Evolutionary conservation across 2,113 vertebrate genomes (phyloP), one percentile per base, ranked within the genome.

Genomic region (Paramisgurnus dabryanus): DNA sequence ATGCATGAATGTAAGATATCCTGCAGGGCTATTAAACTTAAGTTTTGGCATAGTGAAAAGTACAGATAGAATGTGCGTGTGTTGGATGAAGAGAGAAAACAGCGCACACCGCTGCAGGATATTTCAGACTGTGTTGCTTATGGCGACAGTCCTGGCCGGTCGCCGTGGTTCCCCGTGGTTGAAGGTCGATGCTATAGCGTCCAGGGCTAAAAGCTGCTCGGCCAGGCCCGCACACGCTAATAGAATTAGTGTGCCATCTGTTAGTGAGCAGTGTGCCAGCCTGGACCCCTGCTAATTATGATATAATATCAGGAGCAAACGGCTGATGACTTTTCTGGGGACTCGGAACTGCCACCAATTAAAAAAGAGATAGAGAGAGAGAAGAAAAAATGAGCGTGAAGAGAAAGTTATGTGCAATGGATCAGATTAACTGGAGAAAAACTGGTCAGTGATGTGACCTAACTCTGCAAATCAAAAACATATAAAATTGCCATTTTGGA

Each of bases 211-310:
- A 89, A 91, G 89, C 87, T 87, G 87, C 64, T 83, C 83, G 86
- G 90, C 84, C 92, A 89, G 88, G 88, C 89, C 88, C 79, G 85
- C 86, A 80, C 86, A 70, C 11, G 90, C 88, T 92, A 93, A 93
- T 93, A 92, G 91, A 93, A 93, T 93, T 93, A 92, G 87, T 85
- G 55, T 83, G 86, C 92, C 93, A 93, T 94, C 93, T 93, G 93
- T 91, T 93, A 91, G 91, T 79, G 22, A 85, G 88, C 45, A 11
- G 88, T 71, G 87, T 87, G 90, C 90, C 91, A 93, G 90, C 87
- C 86, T 86, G 79, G 90, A 93, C 91, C 90, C 88, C 89, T 91
- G 92, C 92, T 94, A 93, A 93, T 93, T 91, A 93, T 90, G 91
- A 92, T 92, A 90, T 93, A 93, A 92, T 93, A 92, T 90, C 91